Evolutionary conservation across 2,113 vertebrate genomes (phyloP).

Genomic region (Crocuta crocuta): DNA sequence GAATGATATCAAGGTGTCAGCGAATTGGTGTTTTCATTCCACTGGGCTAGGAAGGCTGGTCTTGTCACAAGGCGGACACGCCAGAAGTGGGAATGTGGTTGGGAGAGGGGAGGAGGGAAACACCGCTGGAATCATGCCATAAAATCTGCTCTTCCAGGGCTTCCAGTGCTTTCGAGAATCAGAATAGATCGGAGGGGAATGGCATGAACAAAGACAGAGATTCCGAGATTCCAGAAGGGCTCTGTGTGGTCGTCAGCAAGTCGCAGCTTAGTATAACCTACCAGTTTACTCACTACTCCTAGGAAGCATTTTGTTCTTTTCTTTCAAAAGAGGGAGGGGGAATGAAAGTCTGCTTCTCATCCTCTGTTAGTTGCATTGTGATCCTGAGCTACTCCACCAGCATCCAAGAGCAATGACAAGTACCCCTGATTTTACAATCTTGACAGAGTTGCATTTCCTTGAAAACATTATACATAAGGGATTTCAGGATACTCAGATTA

Average conservation of each 20-base stretch:
- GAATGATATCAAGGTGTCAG: slow-evolving; percentile 51
- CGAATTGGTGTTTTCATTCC: neutral
- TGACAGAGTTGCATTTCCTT: neutral
- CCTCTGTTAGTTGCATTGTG: neutral
- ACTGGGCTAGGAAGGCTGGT: slow-evolving; percentile 34
- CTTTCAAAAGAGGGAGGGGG: neutral
- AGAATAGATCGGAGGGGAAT: neutral
- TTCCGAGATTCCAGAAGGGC: neutral
- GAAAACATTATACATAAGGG: neutral
- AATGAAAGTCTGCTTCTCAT: neutral
- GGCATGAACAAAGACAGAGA: neutral
- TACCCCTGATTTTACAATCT: neutral
- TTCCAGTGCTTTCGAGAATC: neutral
- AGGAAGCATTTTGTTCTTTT: neutral
- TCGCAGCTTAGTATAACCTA: neutral
- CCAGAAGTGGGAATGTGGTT: neutral
- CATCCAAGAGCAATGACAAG: neutral
- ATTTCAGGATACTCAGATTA: neutral
- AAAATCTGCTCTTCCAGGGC: neutral
- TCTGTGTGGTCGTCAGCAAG: neutral
- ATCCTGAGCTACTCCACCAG: neutral
- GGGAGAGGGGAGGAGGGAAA: neutral
- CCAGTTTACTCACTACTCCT: neutral
- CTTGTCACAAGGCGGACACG: neutral
- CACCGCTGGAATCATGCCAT: neutral